phyloP scores from a whole-genome alignment of 2,888 invertebrate species.

The Laspeyria flexula region DNA sequence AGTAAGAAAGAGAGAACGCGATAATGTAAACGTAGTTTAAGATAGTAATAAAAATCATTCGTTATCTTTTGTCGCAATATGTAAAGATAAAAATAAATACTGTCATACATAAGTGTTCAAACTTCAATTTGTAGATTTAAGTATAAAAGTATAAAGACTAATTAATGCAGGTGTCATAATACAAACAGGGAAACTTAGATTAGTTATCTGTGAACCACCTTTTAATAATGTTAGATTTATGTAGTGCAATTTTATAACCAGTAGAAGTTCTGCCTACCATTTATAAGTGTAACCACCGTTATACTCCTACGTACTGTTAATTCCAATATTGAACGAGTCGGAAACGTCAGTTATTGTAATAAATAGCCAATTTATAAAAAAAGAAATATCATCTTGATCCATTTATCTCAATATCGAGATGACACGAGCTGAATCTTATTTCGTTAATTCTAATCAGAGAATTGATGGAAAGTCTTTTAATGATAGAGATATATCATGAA shows the following conservation, averaged over 20 bases:
- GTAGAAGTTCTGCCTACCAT: neutral
- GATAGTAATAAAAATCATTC: neutral
- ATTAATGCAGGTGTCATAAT: too few relatives aligned
- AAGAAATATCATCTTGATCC: slow-evolving; percentile 32
- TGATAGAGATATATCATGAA: neutral
- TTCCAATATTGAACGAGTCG: slow-evolving; percentile 3
- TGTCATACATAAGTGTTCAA: slow-evolving; percentile 12
- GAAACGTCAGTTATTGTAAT: slow-evolving; percentile 27
- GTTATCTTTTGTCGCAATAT: slow-evolving; percentile 43
- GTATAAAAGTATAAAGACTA: too few relatives aligned
- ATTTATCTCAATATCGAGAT: slow-evolving; percentile 32
- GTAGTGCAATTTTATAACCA: too few relatives aligned
- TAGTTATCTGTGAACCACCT: neutral
- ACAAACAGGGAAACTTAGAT: neutral
- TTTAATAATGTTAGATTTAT: too few relatives aligned
- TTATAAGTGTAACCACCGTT: neutral
- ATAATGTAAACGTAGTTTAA: slow-evolving; percentile 11
- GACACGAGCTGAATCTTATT: slow-evolving; percentile 33
- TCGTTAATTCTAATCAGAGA: slow-evolving; percentile 38
- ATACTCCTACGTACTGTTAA: neutral
- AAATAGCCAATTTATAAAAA: slow-evolving; percentile 43
- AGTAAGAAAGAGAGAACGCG: too few relatives aligned
- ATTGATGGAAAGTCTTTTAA: slow-evolving; percentile 11
- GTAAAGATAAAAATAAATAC: slow-evolving; percentile 13
- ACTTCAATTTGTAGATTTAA: too few relatives aligned